Base-by-base conservation (phyloP, 2,113 vertebrate species). In the Cheirogaleus medius region DNA sequence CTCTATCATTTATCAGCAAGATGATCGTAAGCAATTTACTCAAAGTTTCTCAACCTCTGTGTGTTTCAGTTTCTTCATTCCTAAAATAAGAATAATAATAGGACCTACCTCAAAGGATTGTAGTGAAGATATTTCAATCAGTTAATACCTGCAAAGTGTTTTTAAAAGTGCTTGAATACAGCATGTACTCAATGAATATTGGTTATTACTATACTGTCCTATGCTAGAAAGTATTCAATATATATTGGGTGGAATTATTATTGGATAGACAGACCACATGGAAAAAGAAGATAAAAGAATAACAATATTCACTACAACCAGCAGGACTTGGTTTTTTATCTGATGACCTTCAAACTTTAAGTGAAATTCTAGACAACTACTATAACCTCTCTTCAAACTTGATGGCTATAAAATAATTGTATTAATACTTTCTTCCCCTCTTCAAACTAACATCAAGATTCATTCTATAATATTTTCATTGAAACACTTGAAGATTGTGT, bases 221-320 rank as follows among this genome's bases (percentile, higher is more conserved):
- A 17, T 18, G 84, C 17, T 69, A 93, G 25, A 23, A 39, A 3
- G 1, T 17, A 8, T 69, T 77, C 23, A 66, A 49, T 42, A 37
- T 15, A 37, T 39, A 32, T 3, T 39, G 8, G 10, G 18, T 64
- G 15, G 18, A 87, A 69, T 12, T 13, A 8, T 15, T 47, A 21
- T 66, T 76, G 29, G 21, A 69, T 32, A 25, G 44, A 44, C 23
- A 83, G 74, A 78, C 60, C 37, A 77, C 11, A 64, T 13, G 71
- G 42, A 91, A 73, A 93, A 82, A 95, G 74, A 52, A 77, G 47
- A 77, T 54, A 71, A 60, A 88, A 93, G 87, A 58, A 80, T 14
- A 95, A 34, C 20, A 82, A 64, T 32, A 73, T 58, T 68, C n/a
- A 49, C 32, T 68, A 63, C 17, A 77, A 74, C 42, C 73, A 93